phyloP scores from a whole-genome alignment of 1,140 invertebrate genomes.

The Papilio glaucus region DNA sequence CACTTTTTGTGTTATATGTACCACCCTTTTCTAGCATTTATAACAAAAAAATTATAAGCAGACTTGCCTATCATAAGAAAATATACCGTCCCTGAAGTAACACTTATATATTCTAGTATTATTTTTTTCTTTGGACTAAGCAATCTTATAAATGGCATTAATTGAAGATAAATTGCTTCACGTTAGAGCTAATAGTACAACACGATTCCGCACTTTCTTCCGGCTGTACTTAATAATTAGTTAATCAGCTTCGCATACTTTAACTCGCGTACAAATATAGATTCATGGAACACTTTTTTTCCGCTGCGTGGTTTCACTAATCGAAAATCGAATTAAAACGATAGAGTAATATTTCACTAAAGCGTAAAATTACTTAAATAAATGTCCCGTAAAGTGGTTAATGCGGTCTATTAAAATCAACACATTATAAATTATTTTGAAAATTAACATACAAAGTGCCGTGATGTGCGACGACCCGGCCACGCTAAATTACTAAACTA shows the following conservation, averaged over 20 bases:
- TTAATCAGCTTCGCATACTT: background rate
- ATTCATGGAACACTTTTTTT: too few species aligned
- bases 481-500: conserved; percentile 14
- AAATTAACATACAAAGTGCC: conserved; percentile 14
- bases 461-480: background rate
- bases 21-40: too few species aligned
- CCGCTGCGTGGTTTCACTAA: background rate
- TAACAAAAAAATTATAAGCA: too few species aligned
- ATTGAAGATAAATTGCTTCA: too few species aligned
- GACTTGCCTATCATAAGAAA: too few species aligned
- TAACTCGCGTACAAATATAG: too few species aligned
- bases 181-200: background rate
- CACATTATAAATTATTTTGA: conserved; percentile 9
- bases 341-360: background rate
- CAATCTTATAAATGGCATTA: too few species aligned
- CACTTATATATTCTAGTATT: too few species aligned
- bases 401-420: conserved; percentile 18
- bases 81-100: too few species aligned
- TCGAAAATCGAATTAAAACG: background rate
- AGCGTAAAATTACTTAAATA: conserved; percentile 4
- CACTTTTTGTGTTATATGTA: too few species aligned
- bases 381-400: conserved; percentile 12
- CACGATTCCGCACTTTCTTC: conserved; percentile 5
- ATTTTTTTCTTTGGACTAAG: too few species aligned
- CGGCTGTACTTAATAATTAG: background rate